Conservation (phyloP, 2,888 invertebrate genomes). For the Drosophila bunnanda region DNA sequence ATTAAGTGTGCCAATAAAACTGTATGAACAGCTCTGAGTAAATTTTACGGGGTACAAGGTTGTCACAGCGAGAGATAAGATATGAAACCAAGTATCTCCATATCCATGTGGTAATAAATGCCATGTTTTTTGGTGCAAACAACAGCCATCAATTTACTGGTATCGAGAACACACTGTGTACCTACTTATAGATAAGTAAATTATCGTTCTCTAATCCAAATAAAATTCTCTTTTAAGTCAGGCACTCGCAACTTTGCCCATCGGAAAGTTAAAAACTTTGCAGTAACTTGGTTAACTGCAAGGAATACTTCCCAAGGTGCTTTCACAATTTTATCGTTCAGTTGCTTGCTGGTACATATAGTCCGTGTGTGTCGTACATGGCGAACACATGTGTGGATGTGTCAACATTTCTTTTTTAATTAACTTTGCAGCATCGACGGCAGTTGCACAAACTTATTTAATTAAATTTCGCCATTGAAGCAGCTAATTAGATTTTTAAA, state of each 20-base stretch:
- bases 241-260: conserved; percentile 20
- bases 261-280: conserved; percentile 19
- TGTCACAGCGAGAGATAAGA: conserved; percentile 19
- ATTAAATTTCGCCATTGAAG: conserved; percentile 72
- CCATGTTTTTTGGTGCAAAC: background rate
- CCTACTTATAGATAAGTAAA: conserved; percentile 15
- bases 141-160: background rate
- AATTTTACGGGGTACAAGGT: background rate
- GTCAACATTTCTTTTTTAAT: conserved; percentile 67
- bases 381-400: conserved; percentile 34
- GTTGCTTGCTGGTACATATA: background rate
- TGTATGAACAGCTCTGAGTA: background rate
- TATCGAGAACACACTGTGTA: background rate
- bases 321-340: conserved; percentile 23
- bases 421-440: conserved; percentile 64
- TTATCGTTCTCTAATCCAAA: conserved; percentile 26
- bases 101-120: background rate
- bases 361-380: conserved; percentile 1
- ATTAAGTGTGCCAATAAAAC: conserved; percentile 30
- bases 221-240: conserved; percentile 12
- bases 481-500: conserved; percentile 74
- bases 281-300: conserved; percentile 27
- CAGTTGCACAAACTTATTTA: conserved; percentile 73
- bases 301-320: conserved; percentile 35
- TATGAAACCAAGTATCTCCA: background rate